Percentiles rank a stretch among this genome's conserved stretches.
These are phyloP conservation scores for Deroplatys truncata DNA, from an alignment of 2,888 invertebrate genomes.

Conservation along the genomic window DNA sequence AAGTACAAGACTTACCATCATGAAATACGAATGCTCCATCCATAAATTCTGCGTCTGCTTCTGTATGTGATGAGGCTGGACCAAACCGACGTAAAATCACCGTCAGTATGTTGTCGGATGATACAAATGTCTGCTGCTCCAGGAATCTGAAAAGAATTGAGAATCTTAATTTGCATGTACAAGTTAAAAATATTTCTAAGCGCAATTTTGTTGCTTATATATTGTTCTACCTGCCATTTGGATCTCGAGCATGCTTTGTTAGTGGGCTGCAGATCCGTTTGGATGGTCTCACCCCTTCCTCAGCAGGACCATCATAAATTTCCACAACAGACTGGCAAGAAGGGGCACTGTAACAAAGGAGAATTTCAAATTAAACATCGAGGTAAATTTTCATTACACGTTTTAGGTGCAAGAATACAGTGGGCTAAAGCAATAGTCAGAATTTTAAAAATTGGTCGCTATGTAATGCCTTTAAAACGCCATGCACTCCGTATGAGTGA, in stretches of 20 bases:
- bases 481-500: too few species aligned
- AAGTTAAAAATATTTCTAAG: neutral
- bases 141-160: conserved; percentile 48
- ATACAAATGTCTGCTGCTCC: conserved; percentile 61
- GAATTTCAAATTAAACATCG: too few species aligned
- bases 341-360: conserved; percentile 51
- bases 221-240: conserved; percentile 41
- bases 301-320: conserved; percentile 56
- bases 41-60: conserved; percentile 58
- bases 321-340: conserved; percentile 68
- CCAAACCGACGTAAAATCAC: conserved; percentile 53
- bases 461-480: too few species aligned
- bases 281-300: conserved; percentile 53
- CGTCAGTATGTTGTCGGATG: conserved; percentile 61
- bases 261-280: conserved; percentile 65
- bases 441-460: too few species aligned
- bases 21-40: conserved; percentile 73
- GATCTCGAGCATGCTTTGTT: conserved; percentile 57
- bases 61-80: conserved; percentile 36
- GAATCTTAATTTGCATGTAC: neutral
- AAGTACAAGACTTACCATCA: conserved; percentile 63
- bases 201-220: neutral
- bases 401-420: too few species aligned
- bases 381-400: too few species aligned
- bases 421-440: too few species aligned